Evolutionary conservation across 2,888 invertebrate species (phyloP).

Genomic region (Pyrrhosoma nymphula): DNA sequence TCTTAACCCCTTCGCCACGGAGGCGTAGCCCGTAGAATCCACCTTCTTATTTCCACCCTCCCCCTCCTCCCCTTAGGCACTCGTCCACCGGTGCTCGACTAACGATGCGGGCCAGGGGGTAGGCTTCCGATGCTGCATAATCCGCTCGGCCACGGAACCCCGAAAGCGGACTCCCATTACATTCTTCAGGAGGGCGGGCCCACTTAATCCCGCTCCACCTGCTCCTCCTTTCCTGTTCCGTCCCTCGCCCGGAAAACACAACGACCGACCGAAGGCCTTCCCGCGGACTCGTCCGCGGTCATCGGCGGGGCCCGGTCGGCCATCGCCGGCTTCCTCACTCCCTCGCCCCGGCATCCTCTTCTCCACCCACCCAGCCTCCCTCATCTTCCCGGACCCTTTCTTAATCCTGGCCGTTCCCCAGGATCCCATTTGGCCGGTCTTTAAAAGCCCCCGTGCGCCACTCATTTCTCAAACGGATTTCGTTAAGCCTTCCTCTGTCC

Average conservation of each 20-base stretch:
- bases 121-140: slow-evolving; percentile 57
- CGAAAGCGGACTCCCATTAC: slow-evolving; percentile 25
- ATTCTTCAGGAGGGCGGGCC: slow-evolving; percentile 40
- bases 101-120: not conserved
- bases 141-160: not conserved
- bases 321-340: not conserved
- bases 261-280: too few relatives aligned
- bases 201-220: slow-evolving; percentile 48
- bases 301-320: not conserved
- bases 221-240: slow-evolving; percentile 20
- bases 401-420: slow-evolving; percentile 41
- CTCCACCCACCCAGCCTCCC: not conserved
- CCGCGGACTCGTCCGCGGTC: not conserved
- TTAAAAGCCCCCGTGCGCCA: not conserved
- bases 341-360: not conserved
- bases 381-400: slow-evolving; percentile 60
- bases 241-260: not conserved
- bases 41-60: not conserved
- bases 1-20: not conserved
- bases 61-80: not conserved
- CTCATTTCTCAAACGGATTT: slow-evolving; percentile 48
- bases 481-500: slow-evolving; percentile 11
- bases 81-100: not conserved
- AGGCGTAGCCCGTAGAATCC: not conserved
- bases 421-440: not conserved